Base-by-base conservation (phyloP, 2,888 invertebrate species). In the Pterobdella sp. region DNA sequence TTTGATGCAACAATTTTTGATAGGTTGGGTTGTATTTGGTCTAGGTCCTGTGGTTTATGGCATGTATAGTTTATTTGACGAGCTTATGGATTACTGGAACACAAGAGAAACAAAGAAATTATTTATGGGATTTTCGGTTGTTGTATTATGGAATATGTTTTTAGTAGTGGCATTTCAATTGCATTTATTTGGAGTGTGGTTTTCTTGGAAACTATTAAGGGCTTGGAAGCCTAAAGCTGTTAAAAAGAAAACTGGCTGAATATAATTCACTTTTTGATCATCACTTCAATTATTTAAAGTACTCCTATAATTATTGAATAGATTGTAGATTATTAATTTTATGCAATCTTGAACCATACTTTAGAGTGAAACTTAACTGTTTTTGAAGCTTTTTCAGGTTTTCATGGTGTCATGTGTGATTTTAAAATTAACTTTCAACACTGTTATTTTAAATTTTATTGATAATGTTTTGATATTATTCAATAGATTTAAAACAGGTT, bases 81-180 rank as follows among this genome's bases (percentile, higher is more conserved):
- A 95, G 81, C 90, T 93, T 37, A 90, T 90, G 88, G 87, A 87
- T 67, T 94, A 92, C 81, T 85, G 92, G 66, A 87, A 87, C 73
- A 89, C 90, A 73, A 80, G 80, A 75, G 87, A 88, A 70, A 88
- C 89, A 70, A 87, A 87, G 68, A 88, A 89, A 74, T 75, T 79
- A 37, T 79, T 79, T 72, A 76, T 79, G 72, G 82, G 82, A 34
- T 90, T 91, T 82, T 94, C 95, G 0, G 92, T 94, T 81, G 93
- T 93, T 26, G 86, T 94, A 35, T 87, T 95, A 75, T 94, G 94
- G 94, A 93, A 92, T 83, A 90, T 90, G 75, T 95, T 94, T 84
- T 89, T 94, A 76, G 85, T 92, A 66, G 85, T 92, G 18, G 92
- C 91, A 4, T 87, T 91, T 60, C 95, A 96, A 86, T 90, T 95